Evolutionary conservation across 1,140 invertebrate species (phyloP).

Genomic region (Odontomachus brunneus): DNA sequence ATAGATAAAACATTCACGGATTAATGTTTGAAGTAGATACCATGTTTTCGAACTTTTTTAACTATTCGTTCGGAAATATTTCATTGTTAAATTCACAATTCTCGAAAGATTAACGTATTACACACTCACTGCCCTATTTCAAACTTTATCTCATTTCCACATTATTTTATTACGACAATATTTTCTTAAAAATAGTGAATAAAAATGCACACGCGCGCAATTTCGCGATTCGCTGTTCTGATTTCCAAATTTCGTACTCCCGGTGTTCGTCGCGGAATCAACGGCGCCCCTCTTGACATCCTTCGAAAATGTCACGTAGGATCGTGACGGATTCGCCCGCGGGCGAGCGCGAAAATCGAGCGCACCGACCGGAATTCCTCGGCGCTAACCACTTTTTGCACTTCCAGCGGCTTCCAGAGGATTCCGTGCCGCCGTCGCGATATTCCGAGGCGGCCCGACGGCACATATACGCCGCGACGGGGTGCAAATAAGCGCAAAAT

Average conservation of each 20-base stretch:
- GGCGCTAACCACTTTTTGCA: slow-evolving; percentile 6
- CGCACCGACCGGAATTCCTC: slow-evolving; percentile 15
- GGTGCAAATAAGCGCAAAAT: slow-evolving; percentile 78
- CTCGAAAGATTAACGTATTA: no score
- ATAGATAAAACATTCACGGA: no score
- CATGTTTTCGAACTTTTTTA: no score
- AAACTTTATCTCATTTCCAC: no score
- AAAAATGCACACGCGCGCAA: no score
- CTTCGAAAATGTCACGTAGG: slow-evolving; percentile 12
- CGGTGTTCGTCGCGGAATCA: neutral
- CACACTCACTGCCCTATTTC: no score
- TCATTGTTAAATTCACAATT: no score
- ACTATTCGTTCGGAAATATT: no score
- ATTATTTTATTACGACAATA: no score
- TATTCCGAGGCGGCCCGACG: slow-evolving; percentile 36
- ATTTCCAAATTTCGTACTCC: slow-evolving; percentile 3
- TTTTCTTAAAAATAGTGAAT: no score
- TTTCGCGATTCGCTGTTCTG: neutral
- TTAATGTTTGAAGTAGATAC: no score
- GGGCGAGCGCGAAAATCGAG: slow-evolving; percentile 19
- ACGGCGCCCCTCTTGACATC: neutral
- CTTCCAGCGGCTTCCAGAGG: neutral
- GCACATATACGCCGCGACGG: slow-evolving; percentile 35
- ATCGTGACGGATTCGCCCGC: neutral
- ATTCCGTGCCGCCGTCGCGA: neutral